phyloP scores from a whole-genome alignment of 2,113 vertebrate species.

The Odocoileus hemionus region DNA sequence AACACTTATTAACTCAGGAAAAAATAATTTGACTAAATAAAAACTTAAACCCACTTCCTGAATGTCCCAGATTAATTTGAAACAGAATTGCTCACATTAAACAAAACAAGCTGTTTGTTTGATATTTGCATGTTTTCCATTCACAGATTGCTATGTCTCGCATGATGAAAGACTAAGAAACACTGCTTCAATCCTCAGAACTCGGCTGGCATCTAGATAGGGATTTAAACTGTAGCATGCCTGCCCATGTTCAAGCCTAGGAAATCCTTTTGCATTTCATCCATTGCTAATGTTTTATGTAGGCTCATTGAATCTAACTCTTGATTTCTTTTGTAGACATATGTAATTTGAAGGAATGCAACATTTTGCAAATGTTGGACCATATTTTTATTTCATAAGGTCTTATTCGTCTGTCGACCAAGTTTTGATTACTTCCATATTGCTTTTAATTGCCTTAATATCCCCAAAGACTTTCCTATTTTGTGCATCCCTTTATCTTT shows the following conservation, averaged over 20 bases:
- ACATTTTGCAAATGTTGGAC: conserved; percentile 57
- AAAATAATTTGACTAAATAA: conserved; percentile 21
- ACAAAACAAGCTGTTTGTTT: neutral
- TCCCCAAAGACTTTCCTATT: conserved; percentile 72
- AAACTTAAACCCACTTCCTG: neutral
- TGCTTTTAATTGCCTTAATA: conserved; percentile 73
- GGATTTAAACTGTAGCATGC: conserved; percentile 3
- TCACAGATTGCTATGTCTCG: neutral
- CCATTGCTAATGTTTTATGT: conserved; percentile 61
- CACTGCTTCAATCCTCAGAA: neutral
- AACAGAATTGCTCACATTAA: conserved; percentile 1
- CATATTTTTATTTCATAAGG: conserved; percentile 68
- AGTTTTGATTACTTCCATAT: conserved; percentile 80
- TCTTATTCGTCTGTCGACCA: conserved; percentile 71
- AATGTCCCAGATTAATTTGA: conserved; percentile 4
- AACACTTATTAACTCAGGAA: neutral
- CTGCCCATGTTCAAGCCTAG: conserved; percentile 21
- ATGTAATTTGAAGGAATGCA: conserved; percentile 42
- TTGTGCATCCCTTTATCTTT: conserved; percentile 73
- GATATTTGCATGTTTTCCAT: neutral
- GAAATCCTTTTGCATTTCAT: conserved; percentile 55
- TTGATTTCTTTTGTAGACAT: conserved; percentile 58
- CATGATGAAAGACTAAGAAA: neutral
- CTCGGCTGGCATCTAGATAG: neutral
- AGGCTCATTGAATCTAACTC: conserved; percentile 48